Base-by-base conservation (phyloP, 1,140 invertebrate species). In the Megalopta genalis region DNA sequence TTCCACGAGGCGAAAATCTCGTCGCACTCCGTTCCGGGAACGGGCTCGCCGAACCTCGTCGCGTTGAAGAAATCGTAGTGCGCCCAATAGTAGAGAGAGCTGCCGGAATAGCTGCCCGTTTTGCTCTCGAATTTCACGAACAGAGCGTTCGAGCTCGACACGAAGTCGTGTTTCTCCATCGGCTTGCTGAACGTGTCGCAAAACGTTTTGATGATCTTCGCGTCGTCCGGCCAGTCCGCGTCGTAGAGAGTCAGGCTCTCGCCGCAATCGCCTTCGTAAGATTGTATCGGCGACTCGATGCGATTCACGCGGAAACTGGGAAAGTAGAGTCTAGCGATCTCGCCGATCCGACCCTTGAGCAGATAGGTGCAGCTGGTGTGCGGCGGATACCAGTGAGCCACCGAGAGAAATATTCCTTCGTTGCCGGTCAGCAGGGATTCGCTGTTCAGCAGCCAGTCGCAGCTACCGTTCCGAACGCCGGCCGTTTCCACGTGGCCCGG, bases 51-150 rank as follows among this genome's bases (percentile, higher is more conserved):
- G 77, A 96, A 96, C 46, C 95, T 95, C 0, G 96, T 98, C 77
- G 97, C 97, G 89, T 98, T 98, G 92, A 98, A 98, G 92, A 98
- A 98, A 87, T 98, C 97, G 84, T 98, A 98, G 90, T 98, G 97
- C 0, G 97, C 97, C 97, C 97, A 98, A 89, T 97, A 98, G 89
- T 98, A 98, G 0, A 98, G 92, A 0, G 97, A 98, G 25, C 94
- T 97, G 92, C 97, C 97, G 37, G 96, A 97, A 85, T 97, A 98
- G 82, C 96, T 97, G n/a, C 97, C 97, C 1, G 97, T 98, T 89
- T 97, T 97, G 89, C 97, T 98, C 87, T 97, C 97, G 87, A 98
- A 97, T 75, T 96, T 94, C 0, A 98, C 97, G 87, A 97, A 98
- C 62, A 98, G 94, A 0, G 97, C 95, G 83, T 96, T 97, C 9